These are phyloP conservation scores for Chiloscyllium punctatum DNA, from an alignment of 2,797 vertebrate species.

Conservation along the genomic window DNA sequence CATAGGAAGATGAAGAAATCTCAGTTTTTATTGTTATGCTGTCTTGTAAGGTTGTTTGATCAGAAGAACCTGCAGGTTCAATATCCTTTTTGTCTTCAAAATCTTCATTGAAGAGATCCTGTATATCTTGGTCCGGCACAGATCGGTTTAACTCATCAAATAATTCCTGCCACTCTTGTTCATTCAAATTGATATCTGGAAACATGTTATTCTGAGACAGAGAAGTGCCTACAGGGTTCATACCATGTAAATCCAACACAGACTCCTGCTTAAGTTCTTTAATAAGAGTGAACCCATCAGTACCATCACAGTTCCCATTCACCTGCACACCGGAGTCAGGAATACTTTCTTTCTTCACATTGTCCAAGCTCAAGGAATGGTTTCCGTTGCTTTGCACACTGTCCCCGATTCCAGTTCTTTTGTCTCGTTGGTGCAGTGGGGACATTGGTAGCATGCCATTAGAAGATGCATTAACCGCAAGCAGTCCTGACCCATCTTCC, in stretches of 20 bases:
- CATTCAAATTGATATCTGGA: conserved; percentile 90
- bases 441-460: conserved; percentile 69
- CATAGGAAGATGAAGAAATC: conserved; percentile 81
- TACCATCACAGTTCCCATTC: conserved; percentile 57
- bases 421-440: conserved; percentile 72
- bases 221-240: conserved; percentile 71
- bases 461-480: conserved; percentile 59
- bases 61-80: conserved; percentile 61
- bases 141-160: conserved; percentile 95
- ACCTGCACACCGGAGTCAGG: conserved; percentile 51
- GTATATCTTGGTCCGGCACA: conserved; percentile 89
- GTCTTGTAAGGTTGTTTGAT: conserved; percentile 69
- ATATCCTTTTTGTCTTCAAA: conserved; percentile 90
- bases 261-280: conserved; percentile 97
- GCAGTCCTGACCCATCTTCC: conserved; percentile 56
- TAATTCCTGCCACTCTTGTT: conserved; percentile 96
- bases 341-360: conserved; percentile 60
- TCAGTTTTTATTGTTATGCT: conserved; percentile 77
- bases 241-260: conserved; percentile 80
- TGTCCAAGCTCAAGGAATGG: conserved; percentile 56
- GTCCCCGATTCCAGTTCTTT: conserved; percentile 65
- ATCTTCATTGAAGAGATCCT: conserved; percentile 88
- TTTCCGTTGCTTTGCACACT: conserved; percentile 65
- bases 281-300: conserved; percentile 64
- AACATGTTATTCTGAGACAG: conserved; percentile 81